Evolutionary conservation across 2,113 vertebrate genomes (phyloP).

Genomic region (Eudyptes chrysolophus): DNA sequence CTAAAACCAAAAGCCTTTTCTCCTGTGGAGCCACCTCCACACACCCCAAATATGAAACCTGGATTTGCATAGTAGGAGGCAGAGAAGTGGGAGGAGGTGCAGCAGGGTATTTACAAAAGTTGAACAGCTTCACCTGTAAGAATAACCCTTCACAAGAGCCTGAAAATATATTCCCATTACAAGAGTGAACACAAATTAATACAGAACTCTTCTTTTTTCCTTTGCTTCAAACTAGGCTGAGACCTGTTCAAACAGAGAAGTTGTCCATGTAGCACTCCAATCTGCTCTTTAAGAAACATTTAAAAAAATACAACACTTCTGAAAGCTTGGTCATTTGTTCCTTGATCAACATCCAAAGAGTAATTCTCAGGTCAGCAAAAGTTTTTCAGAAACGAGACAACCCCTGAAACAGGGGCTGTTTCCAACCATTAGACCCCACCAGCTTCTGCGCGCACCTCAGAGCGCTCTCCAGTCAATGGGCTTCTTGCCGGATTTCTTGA

Average conservation of each 20-base stretch:
- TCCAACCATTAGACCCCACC: not conserved
- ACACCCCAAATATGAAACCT: not conserved
- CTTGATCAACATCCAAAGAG: not conserved
- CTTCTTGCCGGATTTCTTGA: slow-evolving; percentile 83
- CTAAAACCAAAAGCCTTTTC: not conserved
- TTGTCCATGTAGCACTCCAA: not conserved
- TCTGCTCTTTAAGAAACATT: not conserved
- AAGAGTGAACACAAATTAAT: not conserved
- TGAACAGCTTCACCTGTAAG: not conserved
- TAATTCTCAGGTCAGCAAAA: not conserved
- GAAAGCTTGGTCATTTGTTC: not conserved
- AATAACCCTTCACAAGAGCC: not conserved
- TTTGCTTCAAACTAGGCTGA: not conserved
- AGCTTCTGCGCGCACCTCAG: not conserved
- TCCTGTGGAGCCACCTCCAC: not conserved
- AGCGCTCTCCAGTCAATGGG: slow-evolving; percentile 89
- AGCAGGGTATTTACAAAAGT: not conserved
- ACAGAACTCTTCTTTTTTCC: not conserved
- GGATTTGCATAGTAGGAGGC: not conserved
- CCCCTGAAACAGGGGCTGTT: not conserved
- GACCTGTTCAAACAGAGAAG: not conserved
- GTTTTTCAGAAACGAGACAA: not conserved
- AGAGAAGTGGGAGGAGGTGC: not conserved
- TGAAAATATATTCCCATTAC: not conserved
- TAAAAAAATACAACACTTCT: not conserved